These are phyloP conservation scores for Phyllostomus discolor DNA, from an alignment of 2,113 vertebrate genomes.

Conservation along the genomic window DNA sequence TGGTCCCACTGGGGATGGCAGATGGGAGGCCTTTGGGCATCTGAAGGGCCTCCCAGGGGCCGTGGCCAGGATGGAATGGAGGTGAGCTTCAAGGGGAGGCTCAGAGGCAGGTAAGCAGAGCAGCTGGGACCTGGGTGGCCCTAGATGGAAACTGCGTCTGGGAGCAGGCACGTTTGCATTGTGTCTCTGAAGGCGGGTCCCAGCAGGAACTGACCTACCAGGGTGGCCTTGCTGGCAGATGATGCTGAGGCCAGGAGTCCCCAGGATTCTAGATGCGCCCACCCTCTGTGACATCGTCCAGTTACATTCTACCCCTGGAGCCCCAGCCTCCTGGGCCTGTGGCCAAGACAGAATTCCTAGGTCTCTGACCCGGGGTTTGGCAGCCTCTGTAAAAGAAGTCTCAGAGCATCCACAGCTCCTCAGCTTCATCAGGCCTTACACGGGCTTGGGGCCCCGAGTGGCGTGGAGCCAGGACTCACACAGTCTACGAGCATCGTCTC, in stretches of 20 bases:
- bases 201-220: neutral
- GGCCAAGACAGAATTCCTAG: neutral
- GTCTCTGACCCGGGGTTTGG: neutral
- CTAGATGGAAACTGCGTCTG: neutral
- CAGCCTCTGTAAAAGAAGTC: neutral
- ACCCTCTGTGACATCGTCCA: conserved; percentile 30
- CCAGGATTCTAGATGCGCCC: conserved; percentile 2
- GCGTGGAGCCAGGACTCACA: accelerated
- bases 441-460: neutral
- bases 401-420: neutral
- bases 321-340: neutral
- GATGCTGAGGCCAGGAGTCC: neutral
- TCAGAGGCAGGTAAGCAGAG: neutral
- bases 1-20: neutral
- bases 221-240: neutral
- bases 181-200: neutral
- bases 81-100: neutral
- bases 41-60: neutral
- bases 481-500: no score
- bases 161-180: neutral
- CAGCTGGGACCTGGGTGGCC: accelerated
- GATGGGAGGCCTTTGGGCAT: neutral
- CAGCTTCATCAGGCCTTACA: accelerated
- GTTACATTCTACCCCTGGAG: neutral
- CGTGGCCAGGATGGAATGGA: neutral